These are phyloP conservation scores for Nyleta sp. DNA, from an alignment of 2,888 invertebrate species.

Conservation along the genomic window DNA sequence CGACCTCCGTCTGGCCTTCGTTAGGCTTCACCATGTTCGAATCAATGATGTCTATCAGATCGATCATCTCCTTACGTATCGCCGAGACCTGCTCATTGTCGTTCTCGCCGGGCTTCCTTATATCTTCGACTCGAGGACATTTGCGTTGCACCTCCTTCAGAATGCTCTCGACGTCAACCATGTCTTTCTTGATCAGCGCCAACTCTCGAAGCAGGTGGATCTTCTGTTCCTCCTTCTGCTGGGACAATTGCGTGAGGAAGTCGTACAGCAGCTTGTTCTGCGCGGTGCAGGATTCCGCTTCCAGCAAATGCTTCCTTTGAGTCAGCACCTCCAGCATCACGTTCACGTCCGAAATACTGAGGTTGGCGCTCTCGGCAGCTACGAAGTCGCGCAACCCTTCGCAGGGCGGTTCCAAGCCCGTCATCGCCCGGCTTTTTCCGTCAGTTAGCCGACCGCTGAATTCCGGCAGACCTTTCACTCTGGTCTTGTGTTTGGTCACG, in stretches of 20 bases:
- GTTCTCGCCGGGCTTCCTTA: constrained; percentile 82
- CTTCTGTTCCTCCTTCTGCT: constrained; percentile 88
- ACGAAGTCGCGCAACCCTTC: constrained; percentile 85
- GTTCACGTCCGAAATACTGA: constrained; percentile 91
- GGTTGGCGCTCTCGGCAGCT: constrained; percentile 87
- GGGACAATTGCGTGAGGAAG: constrained; percentile 90
- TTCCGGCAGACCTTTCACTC: constrained; percentile 83
- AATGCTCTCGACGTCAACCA: constrained; percentile 88
- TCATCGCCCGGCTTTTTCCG: constrained; percentile 65
- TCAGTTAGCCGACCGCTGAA: constrained; percentile 75
- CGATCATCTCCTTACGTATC: constrained; percentile 84
- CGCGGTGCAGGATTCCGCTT: constrained; percentile 91
- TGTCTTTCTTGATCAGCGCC: constrained; percentile 88
- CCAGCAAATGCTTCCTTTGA: constrained; percentile 90
- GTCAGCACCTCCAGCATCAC: constrained; percentile 91
- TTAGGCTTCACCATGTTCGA: constrained; percentile 81
- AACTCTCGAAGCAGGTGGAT: constrained; percentile 88
- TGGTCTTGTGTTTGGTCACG: constrained; percentile 87
- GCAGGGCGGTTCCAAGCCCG: constrained; percentile 74
- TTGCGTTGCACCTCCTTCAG: constrained; percentile 85
- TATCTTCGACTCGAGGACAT: constrained; percentile 85
- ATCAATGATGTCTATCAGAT: constrained; percentile 84
- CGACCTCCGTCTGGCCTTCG: constrained; percentile 68
- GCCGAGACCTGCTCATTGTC: constrained; percentile 84
- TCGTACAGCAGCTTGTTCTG: constrained; percentile 93